A percentile compares a stretch with the other conserved stretches of the same genome.
phyloP scores from a whole-genome alignment of 2,113 vertebrate species.

The Pristiophorus japonicus region DNA sequence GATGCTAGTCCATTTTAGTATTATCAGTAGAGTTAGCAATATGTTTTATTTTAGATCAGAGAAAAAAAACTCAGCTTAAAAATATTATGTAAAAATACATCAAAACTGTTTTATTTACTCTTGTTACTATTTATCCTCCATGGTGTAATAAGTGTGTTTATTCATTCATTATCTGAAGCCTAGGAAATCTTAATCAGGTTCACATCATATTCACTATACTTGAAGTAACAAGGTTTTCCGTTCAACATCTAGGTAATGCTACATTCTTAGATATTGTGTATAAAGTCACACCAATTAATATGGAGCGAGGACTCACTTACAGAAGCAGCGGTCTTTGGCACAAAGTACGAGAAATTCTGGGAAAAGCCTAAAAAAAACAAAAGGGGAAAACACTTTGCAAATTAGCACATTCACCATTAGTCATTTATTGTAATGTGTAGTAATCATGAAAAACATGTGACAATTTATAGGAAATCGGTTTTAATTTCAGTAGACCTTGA shows the following conservation, averaged over 20 bases:
- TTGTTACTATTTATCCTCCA: neutral
- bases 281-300: neutral
- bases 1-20: neutral
- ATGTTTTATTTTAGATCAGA: neutral
- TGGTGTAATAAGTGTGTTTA: neutral
- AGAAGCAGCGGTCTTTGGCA: neutral
- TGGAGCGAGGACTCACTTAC: neutral
- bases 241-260: neutral
- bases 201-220: too few species aligned
- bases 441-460: neutral
- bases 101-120: neutral
- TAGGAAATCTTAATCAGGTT: neutral
- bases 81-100: neutral
- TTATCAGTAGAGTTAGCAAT: neutral
- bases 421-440: neutral
- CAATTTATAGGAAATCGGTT: neutral
- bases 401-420: neutral
- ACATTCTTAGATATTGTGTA: neutral
- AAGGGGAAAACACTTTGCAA: neutral
- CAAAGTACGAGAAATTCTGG: neutral
- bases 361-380: neutral
- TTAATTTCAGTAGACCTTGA: constrained; percentile 10
- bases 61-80: neutral
- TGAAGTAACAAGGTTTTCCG: neutral
- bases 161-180: neutral